Evolutionary conservation across 2,888 invertebrate species (phyloP).

Genomic region (Cheilosia vulpina): DNA sequence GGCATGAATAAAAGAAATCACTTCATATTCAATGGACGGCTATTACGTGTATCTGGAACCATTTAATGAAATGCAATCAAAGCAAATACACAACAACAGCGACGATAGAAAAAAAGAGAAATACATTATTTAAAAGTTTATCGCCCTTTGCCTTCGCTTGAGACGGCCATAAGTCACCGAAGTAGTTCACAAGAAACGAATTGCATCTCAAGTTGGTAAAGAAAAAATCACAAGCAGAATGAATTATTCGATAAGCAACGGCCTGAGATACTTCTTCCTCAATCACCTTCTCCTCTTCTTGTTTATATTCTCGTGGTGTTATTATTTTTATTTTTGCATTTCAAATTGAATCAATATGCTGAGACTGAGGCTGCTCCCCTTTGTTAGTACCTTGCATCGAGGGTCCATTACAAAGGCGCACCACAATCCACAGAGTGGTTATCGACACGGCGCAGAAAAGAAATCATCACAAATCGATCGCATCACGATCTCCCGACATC

Average conservation of each 20-base stretch:
- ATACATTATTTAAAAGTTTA: conserved; percentile 61
- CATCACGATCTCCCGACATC: conserved; percentile 74
- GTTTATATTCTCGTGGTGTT: conserved; percentile 45
- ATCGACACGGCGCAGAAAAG: conserved; percentile 30
- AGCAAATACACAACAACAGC: conserved; percentile 40
- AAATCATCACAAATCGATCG: conserved; percentile 71
- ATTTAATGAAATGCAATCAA: conserved; percentile 66
- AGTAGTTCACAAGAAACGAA: conserved; percentile 66
- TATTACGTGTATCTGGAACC: conserved; percentile 65
- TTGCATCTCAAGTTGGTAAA: conserved; percentile 59
- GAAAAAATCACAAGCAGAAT: conserved; percentile 18
- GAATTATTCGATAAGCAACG: conserved; percentile 57
- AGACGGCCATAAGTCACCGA: conserved; percentile 63
- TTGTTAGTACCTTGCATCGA: conserved; percentile 44
- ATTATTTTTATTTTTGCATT: conserved; percentile 74
- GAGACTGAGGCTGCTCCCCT: conserved; percentile 37
- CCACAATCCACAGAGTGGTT: conserved; percentile 48
- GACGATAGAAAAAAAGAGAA: conserved; percentile 4
- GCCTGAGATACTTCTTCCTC: conserved; percentile 45
- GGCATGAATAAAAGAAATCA: conserved; percentile 70
- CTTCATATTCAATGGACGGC: conserved; percentile 30
- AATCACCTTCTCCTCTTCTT: conserved; percentile 44
- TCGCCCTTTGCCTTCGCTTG: conserved; percentile 65
- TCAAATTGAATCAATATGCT: conserved; percentile 69
- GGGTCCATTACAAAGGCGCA: conserved; percentile 59